Evolutionary conservation across 1,140 invertebrate genomes (phyloP), one percentile per base, ranked within the genome.

Genomic region (Sminthurides bifidus): DNA sequence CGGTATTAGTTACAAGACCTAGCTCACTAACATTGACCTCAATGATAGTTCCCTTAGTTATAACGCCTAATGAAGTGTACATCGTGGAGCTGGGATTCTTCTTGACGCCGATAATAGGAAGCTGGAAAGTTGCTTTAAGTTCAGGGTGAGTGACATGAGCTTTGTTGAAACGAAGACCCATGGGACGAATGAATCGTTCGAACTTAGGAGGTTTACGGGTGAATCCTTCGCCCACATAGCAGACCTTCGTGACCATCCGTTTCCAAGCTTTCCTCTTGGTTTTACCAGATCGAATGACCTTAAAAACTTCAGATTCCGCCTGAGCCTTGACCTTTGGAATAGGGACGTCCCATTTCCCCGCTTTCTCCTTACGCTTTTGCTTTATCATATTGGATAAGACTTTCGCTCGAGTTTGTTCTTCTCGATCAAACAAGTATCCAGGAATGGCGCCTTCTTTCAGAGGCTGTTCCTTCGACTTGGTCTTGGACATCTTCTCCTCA

Each of bases 61-160:
- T 97, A 1, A 99, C 94, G 23, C 96, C 96, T 40, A 99, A 75
- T 55, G 82, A 86, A 27, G 96, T 99, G 68, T 92, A 98, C 83
- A 98, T 91, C 4, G 88, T 77, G 0, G 93, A 98, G 68, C 83
- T 97, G 0, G 96, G 96, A 75, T 99, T 99, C 68, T 97, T 98
- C 72, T 99, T 99, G 0, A 99, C 96, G 1, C 93, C 94, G 71
- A 99, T 95, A 26, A 99, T 98, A 0, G 95, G 94, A 45, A 99
- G 71, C 72, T 82, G 85, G 68, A 99, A 99, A n/a, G 96, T 99
- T 0, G 95, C 92, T 73, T 98, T 98, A 1, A 99, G 71, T 76
- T 99, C 95, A 2, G 95, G 96, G 80, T 99, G 96, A 19, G 95
- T 98, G 0, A 98, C 92, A 74, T 98, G 92, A 21, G 92, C 94